Percentiles rank a stretch among this genome's conserved stretches.
Conservation (phyloP, 2,888 invertebrate genomes). For the Fragum whitleyi region DNA sequence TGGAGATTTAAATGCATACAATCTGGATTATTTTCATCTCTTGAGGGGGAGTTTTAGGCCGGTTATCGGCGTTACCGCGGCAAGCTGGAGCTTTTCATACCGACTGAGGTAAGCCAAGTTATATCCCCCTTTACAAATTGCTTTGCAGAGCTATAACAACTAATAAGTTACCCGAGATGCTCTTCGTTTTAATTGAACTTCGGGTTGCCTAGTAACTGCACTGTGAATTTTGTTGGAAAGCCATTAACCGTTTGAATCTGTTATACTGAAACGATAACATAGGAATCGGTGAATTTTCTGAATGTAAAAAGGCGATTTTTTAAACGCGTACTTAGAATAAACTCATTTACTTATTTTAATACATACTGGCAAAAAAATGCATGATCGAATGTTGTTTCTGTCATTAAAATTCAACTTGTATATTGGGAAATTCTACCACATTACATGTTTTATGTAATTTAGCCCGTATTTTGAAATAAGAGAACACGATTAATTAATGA, state of each 20-base stretch:
- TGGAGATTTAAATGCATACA: neutral
- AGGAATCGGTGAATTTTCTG: neutral
- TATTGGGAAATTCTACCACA: too few relatives aligned
- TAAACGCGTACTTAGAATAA: too few relatives aligned
- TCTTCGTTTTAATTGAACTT: neutral
- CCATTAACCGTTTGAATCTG: neutral
- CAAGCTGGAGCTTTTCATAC: constrained; percentile 20
- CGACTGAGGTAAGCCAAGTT: neutral
- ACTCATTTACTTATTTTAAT: too few relatives aligned
- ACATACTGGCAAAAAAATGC: too few relatives aligned
- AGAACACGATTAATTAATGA: too few relatives aligned
- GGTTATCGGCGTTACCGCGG: neutral
- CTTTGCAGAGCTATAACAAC: neutral
- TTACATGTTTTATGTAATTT: too few relatives aligned
- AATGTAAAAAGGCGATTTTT: too few relatives aligned
- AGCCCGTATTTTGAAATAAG: too few relatives aligned
- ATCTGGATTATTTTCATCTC: constrained; percentile 1
- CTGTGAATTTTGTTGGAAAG: neutral
- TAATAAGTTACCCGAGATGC: constrained; percentile 3
- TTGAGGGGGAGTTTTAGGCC: neutral
- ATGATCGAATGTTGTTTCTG: too few relatives aligned
- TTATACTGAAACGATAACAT: neutral
- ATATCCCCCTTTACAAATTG: neutral
- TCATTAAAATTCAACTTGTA: too few relatives aligned
- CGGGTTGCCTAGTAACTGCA: constrained; percentile 14